Percentiles rank a stretch among this genome's conserved stretches.
Conservation (phyloP, 2,113 vertebrate genomes). For the Leptosomus discolor region DNA sequence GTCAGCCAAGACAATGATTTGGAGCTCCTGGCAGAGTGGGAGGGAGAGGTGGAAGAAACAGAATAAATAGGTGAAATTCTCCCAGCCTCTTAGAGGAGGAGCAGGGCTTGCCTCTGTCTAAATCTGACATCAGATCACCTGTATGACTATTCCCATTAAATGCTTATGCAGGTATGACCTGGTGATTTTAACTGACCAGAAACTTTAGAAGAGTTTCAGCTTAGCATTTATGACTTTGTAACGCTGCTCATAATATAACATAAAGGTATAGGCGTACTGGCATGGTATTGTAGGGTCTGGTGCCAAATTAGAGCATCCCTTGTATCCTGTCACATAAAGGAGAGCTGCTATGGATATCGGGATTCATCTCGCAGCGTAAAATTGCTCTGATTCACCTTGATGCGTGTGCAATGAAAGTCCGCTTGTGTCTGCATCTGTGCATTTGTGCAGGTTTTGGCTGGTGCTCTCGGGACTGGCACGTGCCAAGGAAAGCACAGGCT, state of each 20-base stretch:
- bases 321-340: background rate
- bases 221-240: background rate
- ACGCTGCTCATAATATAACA: accelerated
- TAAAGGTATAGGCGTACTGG: background rate
- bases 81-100: background rate
- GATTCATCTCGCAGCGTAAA: accelerated
- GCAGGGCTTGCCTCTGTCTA: background rate
- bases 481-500: background rate
- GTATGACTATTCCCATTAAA: background rate
- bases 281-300: background rate
- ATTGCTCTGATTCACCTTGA: accelerated
- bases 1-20: background rate
- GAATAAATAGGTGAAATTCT: background rate
- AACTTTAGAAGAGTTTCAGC: background rate
- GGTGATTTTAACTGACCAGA: background rate
- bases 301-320: background rate
- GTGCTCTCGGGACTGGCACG: background rate
- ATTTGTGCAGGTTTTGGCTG: background rate
- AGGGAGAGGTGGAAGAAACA: background rate
- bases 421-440: accelerated
- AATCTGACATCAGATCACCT: background rate
- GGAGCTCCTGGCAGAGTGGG: background rate
- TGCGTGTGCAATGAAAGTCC: accelerated
- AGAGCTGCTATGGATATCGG: accelerated
- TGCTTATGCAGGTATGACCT: background rate